Evolutionary conservation across 2,113 vertebrate genomes (phyloP).

Genomic region (Copsychus sechellarum): DNA sequence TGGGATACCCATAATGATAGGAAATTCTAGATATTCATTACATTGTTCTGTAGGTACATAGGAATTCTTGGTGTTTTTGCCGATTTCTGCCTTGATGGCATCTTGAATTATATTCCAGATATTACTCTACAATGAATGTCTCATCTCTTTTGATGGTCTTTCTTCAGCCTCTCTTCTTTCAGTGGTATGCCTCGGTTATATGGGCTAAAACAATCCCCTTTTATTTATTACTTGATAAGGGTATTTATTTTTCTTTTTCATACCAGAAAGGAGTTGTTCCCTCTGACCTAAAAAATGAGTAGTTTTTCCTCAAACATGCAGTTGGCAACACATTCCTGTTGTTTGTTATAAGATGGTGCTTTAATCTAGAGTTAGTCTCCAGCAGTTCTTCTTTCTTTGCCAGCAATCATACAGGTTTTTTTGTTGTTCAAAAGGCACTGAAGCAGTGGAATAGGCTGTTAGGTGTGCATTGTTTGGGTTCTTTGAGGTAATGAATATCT

Average conservation of each 20-base stretch:
- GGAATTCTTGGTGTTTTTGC: slow-evolving; percentile 8
- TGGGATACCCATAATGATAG: not conserved
- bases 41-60: not conserved
- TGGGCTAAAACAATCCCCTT: not conserved
- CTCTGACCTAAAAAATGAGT: not conserved
- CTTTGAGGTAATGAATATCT: not conserved
- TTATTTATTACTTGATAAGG: not conserved
- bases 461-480: not conserved
- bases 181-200: not conserved
- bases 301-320: not conserved
- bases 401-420: not conserved
- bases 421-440: not conserved
- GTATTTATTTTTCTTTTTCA: not conserved
- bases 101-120: not conserved
- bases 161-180: not conserved
- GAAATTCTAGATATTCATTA: not conserved
- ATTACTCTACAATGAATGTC: not conserved
- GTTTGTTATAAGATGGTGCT: not conserved
- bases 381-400: not conserved
- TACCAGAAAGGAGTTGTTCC: not conserved
- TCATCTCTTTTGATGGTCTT: not conserved
- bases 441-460: not conserved
- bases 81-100: not conserved
- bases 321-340: not conserved
- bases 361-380: not conserved